These are phyloP conservation scores for Hycleus cichorii DNA, from an alignment of 1,140 invertebrate species.

Conservation along the genomic window DNA sequence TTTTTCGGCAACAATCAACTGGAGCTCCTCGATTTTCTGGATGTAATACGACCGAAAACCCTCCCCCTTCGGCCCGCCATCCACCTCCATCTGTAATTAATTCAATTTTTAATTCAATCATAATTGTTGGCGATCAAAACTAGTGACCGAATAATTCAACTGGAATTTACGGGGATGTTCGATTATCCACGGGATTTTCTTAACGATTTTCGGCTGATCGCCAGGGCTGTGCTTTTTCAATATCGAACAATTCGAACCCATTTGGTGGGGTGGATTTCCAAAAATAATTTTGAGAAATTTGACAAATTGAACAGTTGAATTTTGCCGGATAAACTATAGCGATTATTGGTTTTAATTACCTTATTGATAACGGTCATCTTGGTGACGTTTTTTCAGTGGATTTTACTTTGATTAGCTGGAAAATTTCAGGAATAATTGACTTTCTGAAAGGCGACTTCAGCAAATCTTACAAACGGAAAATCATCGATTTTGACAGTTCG, in stretches of 20 bases:
- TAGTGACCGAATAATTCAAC: no score
- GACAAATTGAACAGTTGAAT: conserved; percentile 7
- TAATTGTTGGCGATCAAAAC: no score
- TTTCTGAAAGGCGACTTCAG: neutral
- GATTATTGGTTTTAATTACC: conserved; percentile 14
- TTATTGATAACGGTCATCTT: conserved; percentile 37
- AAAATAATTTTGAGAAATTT: conserved; percentile 1
- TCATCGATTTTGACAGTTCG: conserved; percentile 18
- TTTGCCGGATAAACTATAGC: neutral
- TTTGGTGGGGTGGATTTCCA: conserved; percentile 2
- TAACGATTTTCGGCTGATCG: no score
- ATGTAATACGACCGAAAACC: conserved; percentile 92
- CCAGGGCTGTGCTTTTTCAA: neutral
- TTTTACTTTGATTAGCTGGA: no score
- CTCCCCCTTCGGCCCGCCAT: conserved; percentile 67
- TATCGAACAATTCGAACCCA: conserved; percentile 25
- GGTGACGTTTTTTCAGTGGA: neutral
- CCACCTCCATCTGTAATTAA: conserved; percentile 76
- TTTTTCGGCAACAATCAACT: conserved; percentile 93
- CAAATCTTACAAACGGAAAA: conserved; percentile 15
- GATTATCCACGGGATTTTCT: no score
- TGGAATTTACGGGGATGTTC: no score
- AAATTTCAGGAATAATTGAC: no score
- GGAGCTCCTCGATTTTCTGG: conserved; percentile 94
- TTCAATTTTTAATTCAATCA: no score